Base-by-base conservation (phyloP, 2,888 invertebrate species). In the Rhogogaster chlorosoma region DNA sequence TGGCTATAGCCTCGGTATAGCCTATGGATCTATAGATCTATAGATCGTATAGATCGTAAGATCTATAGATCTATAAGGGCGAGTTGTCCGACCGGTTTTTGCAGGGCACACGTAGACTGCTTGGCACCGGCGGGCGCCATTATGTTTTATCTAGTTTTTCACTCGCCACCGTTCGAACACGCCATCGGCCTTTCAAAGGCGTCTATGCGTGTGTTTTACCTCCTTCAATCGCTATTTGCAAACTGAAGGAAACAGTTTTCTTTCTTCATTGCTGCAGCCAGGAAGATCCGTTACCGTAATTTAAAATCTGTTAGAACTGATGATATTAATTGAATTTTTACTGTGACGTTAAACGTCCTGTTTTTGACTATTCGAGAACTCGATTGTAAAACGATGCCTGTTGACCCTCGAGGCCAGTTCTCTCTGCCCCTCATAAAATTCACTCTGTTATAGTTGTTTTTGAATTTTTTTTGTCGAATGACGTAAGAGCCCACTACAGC, bases 91-190 rank as follows among this genome's bases (percentile, higher is more conserved):
- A 89, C 89, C 90, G 89, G 91, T 90, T 90, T 90, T 90, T 89
- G 88, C 88, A 84, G 86, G 86, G 83, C 84, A 87, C 87, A 88
- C 87, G 90, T 89, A 92, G 92, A 91, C 91, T 90, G 91, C 90
- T 91, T 92, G 92, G 91, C 91, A 91, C 91, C 91, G 71, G 57
- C 83, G 83, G 84, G 77, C 67, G 83, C 83, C 83, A 83, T 83
- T 83, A 83, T 83, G 49, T 83, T 64, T 83, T 70, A 67, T 83
- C 64, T 83, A 83, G 83, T 83, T 83, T 83, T 83, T 83, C 49
- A 70, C 83, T 83, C 49, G 67, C 67, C 64, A 70, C 83, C 67
- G 83, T 70, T 61, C 61, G 49, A 80, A 57, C 67, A 70, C 83
- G 45, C 64, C 32, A 45, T 45, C 67, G 70, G 64, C 80, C 61